A percentile compares a stretch with the other conserved stretches of the same genome.
Evolutionary conservation across 2,797 vertebrate species (phyloP).

Genomic region (Psittacula derbiana): DNA sequence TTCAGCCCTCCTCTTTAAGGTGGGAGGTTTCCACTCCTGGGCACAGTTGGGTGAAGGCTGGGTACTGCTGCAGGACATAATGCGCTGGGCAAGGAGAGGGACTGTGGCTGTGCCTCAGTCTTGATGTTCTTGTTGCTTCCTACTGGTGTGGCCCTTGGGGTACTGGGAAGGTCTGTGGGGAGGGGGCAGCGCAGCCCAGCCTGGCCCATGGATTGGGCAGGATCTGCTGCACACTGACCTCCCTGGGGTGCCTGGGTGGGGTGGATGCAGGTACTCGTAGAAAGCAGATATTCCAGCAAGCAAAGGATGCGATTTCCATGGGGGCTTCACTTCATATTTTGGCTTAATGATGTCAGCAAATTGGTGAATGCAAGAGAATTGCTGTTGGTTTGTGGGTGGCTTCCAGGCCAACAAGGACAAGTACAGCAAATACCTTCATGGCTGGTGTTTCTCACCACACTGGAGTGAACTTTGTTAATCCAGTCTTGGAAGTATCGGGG

Average conservation of each 20-base stretch:
- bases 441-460: background rate
- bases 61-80: background rate
- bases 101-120: background rate
- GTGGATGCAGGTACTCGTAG: background rate
- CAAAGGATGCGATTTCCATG: background rate
- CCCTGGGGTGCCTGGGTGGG: background rate
- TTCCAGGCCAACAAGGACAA: background rate
- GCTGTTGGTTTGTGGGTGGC: background rate
- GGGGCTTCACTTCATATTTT: background rate
- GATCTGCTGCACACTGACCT: background rate
- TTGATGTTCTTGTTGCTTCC: background rate
- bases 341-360: background rate
- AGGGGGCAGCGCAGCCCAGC: background rate
- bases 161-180: background rate
- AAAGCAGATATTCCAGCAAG: background rate
- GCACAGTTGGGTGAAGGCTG: accelerated
- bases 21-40: background rate
- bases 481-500: background rate
- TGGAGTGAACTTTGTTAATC: background rate
- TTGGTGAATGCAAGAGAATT: background rate
- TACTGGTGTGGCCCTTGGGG: accelerated
- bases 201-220: background rate
- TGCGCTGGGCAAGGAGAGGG: accelerated
- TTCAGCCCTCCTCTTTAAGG: background rate
- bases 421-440: background rate